These are phyloP conservation scores for Battus philenor DNA, from an alignment of 1,140 invertebrate genomes.

Conservation along the genomic window DNA sequence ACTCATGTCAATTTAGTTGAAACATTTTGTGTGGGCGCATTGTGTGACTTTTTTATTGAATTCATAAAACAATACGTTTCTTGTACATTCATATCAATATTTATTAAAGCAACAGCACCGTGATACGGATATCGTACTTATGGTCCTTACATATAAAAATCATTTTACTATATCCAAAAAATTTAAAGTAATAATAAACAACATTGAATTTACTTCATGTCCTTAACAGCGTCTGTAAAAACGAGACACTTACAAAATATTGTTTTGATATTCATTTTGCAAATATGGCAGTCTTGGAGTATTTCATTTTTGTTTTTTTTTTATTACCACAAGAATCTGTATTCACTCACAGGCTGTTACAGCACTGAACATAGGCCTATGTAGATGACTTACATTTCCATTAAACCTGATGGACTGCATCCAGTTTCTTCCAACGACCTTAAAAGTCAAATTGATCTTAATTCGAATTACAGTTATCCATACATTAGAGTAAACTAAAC, in stretches of 20 bases:
- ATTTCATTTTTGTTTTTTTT: too few relatives aligned
- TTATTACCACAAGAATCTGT: too few relatives aligned
- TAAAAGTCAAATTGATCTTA: too few relatives aligned
- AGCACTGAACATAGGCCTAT: too few relatives aligned
- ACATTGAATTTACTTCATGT: background rate
- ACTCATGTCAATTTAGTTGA: background rate
- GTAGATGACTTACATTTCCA: too few relatives aligned
- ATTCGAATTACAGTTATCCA: too few relatives aligned
- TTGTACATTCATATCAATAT: constrained; percentile 1
- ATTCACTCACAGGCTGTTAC: too few relatives aligned
- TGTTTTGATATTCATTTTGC: constrained; percentile 7
- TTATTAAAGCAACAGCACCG: background rate
- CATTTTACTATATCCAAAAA: background rate
- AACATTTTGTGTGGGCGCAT: constrained; percentile 6
- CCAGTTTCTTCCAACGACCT: too few relatives aligned
- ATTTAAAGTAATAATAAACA: background rate
- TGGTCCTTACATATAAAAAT: background rate
- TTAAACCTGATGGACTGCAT: too few relatives aligned
- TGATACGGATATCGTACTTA: background rate
- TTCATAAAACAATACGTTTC: constrained; percentile 7
- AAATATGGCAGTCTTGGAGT: too few relatives aligned
- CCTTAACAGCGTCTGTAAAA: constrained; percentile 1
- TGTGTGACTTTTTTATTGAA: constrained; percentile 4
- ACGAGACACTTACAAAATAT: constrained; percentile 6
- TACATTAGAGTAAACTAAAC: too few relatives aligned